A percentile compares a stretch with the other conserved stretches of the same genome.
Conservation (phyloP, 2,888 invertebrate species). For the Eupithecia insigniata region DNA sequence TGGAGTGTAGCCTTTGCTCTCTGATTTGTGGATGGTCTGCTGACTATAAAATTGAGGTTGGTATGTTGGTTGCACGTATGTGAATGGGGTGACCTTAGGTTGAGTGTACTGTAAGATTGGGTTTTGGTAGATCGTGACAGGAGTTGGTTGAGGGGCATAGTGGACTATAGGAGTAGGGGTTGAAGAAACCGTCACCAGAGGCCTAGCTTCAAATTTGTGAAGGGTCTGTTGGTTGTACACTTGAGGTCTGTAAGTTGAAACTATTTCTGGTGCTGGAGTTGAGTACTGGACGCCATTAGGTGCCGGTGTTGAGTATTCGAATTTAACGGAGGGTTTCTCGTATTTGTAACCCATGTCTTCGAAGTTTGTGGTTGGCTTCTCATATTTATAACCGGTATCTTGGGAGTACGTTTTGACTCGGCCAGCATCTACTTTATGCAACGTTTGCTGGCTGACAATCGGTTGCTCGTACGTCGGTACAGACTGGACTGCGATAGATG, state of each 20-base stretch:
- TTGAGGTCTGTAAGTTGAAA: constrained; percentile 65
- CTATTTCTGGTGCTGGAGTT: constrained; percentile 48
- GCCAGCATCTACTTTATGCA: constrained; percentile 67
- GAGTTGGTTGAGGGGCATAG: constrained; percentile 66
- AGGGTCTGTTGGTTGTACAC: constrained; percentile 65
- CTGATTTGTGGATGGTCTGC: constrained; percentile 66
- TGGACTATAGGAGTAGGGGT: constrained; percentile 63
- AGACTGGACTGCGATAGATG: constrained; percentile 56
- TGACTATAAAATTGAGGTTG: constrained; percentile 65
- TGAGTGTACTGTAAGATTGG: constrained; percentile 70
- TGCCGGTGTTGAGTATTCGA: constrained; percentile 53
- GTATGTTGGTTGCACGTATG: constrained; percentile 58
- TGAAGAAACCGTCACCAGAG: constrained; percentile 61
- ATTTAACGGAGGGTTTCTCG: constrained; percentile 57
- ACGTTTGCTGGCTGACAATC: constrained; percentile 62
- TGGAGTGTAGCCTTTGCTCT: constrained; percentile 57
- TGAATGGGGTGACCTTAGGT: constrained; percentile 63
- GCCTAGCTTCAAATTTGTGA: constrained; percentile 63
- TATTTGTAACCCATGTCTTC: constrained; percentile 58
- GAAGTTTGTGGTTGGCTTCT: constrained; percentile 56
- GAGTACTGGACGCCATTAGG: constrained; percentile 34
- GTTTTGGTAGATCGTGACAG: constrained; percentile 71
- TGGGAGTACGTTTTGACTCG: constrained; percentile 59
- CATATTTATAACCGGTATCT: constrained; percentile 61
- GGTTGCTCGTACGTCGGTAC: constrained; percentile 69